Evolutionary conservation across 2,888 invertebrate genomes (phyloP).

Genomic region (Saturnia japonica): DNA sequence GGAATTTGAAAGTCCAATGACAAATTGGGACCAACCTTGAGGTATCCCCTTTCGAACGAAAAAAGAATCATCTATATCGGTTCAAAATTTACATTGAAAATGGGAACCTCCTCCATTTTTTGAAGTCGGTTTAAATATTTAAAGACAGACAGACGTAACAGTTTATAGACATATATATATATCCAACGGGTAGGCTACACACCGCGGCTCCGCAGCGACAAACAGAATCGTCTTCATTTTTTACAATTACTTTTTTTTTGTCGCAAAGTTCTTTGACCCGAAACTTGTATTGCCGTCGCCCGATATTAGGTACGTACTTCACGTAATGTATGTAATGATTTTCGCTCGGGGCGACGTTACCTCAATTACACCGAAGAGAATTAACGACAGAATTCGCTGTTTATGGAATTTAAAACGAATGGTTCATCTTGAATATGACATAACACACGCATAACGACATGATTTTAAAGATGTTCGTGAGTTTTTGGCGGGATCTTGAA

Average conservation of each 20-base stretch:
- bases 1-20: background rate
- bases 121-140: background rate
- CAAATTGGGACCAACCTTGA: too few relatives aligned
- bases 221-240: background rate
- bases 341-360: background rate
- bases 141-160: background rate
- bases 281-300: background rate
- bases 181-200: background rate
- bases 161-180: background rate
- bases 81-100: too few relatives aligned
- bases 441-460: too few relatives aligned
- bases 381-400: background rate
- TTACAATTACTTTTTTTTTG: constrained; percentile 7
- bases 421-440: too few relatives aligned
- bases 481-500: too few relatives aligned
- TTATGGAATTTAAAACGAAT: background rate
- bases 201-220: background rate
- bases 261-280: constrained; percentile 21
- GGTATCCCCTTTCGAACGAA: too few relatives aligned
- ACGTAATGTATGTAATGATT: constrained; percentile 14
- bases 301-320: constrained; percentile 9
- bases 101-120: too few relatives aligned
- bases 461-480: too few relatives aligned
- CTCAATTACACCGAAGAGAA: background rate
- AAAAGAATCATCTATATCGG: too few relatives aligned